Evolutionary conservation across 2,797 vertebrate species (phyloP).

Genomic region (Dermochelys coriacea): DNA sequence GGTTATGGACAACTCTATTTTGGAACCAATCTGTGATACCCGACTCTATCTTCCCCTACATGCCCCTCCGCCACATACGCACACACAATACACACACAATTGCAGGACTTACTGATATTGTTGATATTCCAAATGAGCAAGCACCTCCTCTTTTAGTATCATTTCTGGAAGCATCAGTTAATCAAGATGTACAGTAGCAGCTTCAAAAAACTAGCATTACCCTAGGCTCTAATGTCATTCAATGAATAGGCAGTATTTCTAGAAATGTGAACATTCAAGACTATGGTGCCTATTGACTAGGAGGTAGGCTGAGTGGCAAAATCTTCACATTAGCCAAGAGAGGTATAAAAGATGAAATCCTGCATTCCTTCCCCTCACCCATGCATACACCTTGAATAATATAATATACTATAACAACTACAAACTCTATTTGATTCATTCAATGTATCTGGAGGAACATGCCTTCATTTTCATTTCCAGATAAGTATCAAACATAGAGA

Average conservation of each 20-base stretch:
- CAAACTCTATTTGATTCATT: not conserved
- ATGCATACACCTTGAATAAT: not conserved
- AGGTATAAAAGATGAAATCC: not conserved
- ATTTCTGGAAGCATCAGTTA: not conserved
- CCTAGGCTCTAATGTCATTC: not conserved
- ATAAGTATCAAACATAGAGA: not conserved
- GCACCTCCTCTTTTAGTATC: not conserved
- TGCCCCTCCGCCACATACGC: accelerated
- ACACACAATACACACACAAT: not conserved
- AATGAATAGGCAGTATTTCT: not conserved
- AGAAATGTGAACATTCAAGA: not conserved
- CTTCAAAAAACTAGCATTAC: not conserved
- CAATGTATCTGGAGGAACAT: not conserved
- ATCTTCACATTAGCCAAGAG: not conserved
- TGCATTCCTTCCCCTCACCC: not conserved
- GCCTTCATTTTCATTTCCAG: not conserved
- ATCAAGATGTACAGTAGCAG: not conserved
- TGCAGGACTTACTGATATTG: not conserved
- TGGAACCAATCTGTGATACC: not conserved
- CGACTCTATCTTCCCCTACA: accelerated
- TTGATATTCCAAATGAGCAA: not conserved
- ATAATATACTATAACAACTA: not conserved
- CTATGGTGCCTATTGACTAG: not conserved
- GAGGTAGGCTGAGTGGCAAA: not conserved
- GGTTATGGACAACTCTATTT: not conserved